phyloP scores from a whole-genome alignment of 2,113 vertebrate genomes.

The Psittacus erithacus region DNA sequence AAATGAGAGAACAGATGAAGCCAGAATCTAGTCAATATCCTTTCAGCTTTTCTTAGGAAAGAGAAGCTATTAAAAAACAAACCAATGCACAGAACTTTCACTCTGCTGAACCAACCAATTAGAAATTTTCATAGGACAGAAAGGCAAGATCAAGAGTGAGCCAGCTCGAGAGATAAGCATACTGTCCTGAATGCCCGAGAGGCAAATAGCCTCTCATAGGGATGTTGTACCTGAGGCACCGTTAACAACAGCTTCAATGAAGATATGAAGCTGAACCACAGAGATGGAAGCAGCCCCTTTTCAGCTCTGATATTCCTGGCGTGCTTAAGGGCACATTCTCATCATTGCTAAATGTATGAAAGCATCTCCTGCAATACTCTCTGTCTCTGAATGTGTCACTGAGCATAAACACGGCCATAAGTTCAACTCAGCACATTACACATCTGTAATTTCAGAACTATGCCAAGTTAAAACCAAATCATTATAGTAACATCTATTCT shows the following conservation, averaged over 20 bases:
- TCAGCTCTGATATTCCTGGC: background rate
- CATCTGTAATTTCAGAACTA: background rate
- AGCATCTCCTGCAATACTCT: background rate
- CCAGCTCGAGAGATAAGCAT: background rate
- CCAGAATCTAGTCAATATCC: accelerated
- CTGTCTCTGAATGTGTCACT: background rate
- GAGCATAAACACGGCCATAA: background rate
- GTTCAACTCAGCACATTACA: background rate
- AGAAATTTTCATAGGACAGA: background rate
- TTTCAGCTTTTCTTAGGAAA: background rate
- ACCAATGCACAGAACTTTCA: background rate
- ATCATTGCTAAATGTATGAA: background rate
- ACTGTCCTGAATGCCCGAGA: background rate
- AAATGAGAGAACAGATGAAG: background rate
- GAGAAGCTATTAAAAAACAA: background rate
- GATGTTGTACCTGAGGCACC: background rate
- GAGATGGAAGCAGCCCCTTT: background rate
- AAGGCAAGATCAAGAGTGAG: background rate
- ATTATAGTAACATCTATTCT: background rate
- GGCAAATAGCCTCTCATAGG: background rate
- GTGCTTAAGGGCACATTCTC: background rate
- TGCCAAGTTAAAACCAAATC: background rate
- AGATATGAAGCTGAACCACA: background rate
- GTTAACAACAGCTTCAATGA: background rate
- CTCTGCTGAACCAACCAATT: background rate